These are phyloP conservation scores for Megalops cyprinoides DNA, from an alignment of 2,797 vertebrate species.

Conservation along the genomic window DNA sequence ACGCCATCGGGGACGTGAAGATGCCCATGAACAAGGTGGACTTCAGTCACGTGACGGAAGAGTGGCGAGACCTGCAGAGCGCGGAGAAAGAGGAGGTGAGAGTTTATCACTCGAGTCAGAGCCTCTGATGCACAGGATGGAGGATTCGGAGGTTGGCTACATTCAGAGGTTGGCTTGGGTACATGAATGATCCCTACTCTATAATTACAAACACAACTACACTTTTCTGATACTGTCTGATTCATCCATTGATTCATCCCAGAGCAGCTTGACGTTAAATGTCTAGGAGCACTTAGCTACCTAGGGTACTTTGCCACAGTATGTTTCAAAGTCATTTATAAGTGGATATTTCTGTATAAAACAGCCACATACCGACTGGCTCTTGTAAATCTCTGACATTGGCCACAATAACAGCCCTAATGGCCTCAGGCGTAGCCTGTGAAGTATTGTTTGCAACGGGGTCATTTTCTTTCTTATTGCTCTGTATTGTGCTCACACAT, in stretches of 20 bases:
- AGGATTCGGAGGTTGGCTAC: too few species aligned
- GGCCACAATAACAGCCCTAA: background rate
- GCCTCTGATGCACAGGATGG: too few species aligned
- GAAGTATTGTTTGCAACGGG: background rate
- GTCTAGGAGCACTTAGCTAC: too few species aligned
- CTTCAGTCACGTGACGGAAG: conserved; percentile 93
- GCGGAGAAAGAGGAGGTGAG: conserved; percentile 99
- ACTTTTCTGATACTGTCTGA: too few species aligned
- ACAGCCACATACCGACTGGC: background rate
- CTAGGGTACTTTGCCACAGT: background rate
- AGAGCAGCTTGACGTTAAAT: too few species aligned
- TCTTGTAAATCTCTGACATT: background rate
- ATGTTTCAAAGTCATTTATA: background rate
- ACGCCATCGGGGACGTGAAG: conserved; percentile 92
- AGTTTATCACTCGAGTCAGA: background rate
- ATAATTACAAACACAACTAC: too few species aligned
- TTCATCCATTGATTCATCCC: too few species aligned
- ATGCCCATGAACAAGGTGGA: conserved; percentile 95
- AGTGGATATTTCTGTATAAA: background rate
- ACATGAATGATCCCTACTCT: too few species aligned
- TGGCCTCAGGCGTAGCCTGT: background rate
- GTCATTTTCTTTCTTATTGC: background rate
- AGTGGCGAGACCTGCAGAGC: conserved; percentile 94
- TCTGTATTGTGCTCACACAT: background rate
- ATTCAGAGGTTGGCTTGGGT: too few species aligned